Percentiles rank a stretch among this genome's conserved stretches.
Evolutionary conservation across 2,113 vertebrate species (phyloP).

Genomic region (Siphamia tubifer): DNA sequence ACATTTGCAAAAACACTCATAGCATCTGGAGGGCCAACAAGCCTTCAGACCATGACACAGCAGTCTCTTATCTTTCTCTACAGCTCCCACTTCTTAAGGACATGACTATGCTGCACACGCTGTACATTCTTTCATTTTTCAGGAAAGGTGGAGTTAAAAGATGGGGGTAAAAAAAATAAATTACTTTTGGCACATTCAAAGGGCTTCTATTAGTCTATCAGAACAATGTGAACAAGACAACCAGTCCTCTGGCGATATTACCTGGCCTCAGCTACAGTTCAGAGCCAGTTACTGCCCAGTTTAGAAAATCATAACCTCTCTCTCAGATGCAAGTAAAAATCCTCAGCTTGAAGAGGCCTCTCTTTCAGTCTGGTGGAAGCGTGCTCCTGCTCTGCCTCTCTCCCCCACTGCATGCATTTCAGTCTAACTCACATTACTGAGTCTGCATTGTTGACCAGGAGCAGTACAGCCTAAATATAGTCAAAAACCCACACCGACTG

Average conservation of each 20-base stretch:
- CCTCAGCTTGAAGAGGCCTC: conserved; percentile 31
- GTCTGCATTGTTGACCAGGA: conserved; percentile 79
- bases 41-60: conserved; percentile 27
- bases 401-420: conserved; percentile 50
- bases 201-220: not conserved
- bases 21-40: not conserved
- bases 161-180: not conserved
- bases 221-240: conserved; percentile 36
- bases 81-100: not conserved
- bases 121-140: not conserved
- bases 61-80: not conserved
- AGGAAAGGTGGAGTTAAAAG: not conserved
- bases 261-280: conserved; percentile 39
- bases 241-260: conserved; percentile 21
- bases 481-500: conserved; percentile 69
- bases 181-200: conserved; percentile 3
- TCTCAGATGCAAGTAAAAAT: conserved; percentile 4
- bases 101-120: not conserved
- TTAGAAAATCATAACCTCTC: not conserved
- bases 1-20: not conserved
- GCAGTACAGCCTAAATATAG: conserved; percentile 88
- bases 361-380: conserved; percentile 12
- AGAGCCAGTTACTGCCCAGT: conserved; percentile 4
- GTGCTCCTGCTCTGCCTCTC: conserved; percentile 31
- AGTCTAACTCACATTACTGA: conserved; percentile 82